phyloP scores from a whole-genome alignment of 2,113 vertebrate species.

The Serinus canaria region DNA sequence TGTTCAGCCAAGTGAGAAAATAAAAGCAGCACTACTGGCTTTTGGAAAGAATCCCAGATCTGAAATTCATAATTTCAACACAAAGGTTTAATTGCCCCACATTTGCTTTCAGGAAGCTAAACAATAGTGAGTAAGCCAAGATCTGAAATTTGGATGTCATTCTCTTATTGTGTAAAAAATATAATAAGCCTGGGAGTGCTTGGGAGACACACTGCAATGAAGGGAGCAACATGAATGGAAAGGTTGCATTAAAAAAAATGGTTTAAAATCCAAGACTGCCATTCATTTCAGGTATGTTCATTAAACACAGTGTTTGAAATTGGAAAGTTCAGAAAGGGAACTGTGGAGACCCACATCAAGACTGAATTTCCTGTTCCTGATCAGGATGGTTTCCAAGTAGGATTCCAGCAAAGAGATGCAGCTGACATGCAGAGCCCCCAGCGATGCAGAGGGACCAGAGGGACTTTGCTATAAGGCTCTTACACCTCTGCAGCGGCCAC shows the following conservation, averaged over 20 bases:
- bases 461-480: background rate
- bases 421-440: background rate
- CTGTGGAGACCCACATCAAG: background rate
- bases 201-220: background rate
- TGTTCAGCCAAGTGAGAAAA: slow-evolving; percentile 18
- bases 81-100: background rate
- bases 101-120: background rate
- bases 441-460: background rate
- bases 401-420: background rate
- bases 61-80: background rate
- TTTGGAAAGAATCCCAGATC: slow-evolving; percentile 28
- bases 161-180: background rate
- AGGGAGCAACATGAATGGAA: background rate
- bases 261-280: background rate
- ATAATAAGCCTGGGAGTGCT: background rate
- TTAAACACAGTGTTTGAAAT: background rate
- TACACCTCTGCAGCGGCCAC: background rate
- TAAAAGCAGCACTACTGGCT: background rate
- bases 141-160: background rate
- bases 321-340: background rate
- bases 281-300: background rate
- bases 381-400: background rate
- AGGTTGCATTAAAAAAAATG: background rate
- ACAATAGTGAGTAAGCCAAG: background rate
- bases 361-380: background rate